phyloP scores from a whole-genome alignment of 2,888 invertebrate species.

The Agonum fuliginosum region DNA sequence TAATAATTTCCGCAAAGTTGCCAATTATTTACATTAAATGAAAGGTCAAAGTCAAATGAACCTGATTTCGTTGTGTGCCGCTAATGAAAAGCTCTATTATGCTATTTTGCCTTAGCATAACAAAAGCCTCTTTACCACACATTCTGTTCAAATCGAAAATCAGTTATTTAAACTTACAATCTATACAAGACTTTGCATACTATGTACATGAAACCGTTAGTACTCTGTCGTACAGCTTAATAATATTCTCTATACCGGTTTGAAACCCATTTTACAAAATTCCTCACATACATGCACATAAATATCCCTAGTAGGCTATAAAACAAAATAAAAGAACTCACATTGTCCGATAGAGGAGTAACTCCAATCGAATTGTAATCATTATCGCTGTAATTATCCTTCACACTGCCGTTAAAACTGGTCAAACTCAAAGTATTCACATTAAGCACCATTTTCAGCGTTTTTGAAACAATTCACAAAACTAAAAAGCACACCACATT shows the following conservation, averaged over 20 bases:
- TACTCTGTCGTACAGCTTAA: neutral
- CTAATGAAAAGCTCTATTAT: no score
- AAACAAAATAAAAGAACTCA: slow-evolving; percentile 63
- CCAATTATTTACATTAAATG: no score
- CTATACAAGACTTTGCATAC: neutral
- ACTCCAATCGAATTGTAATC: slow-evolving; percentile 64
- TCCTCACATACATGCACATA: neutral
- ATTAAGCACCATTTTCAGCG: slow-evolving; percentile 52
- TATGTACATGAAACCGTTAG: slow-evolving; percentile 20
- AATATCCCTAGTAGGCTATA: neutral
- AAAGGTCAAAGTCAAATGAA: no score
- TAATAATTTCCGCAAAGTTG: no score
- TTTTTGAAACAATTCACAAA: slow-evolving; percentile 18
- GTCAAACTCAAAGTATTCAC: slow-evolving; percentile 52
- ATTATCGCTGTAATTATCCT: slow-evolving; percentile 44
- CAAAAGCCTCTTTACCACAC: no score
- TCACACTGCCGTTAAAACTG: slow-evolving; percentile 51
- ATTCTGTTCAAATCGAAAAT: slow-evolving; percentile 4
- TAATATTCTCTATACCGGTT: slow-evolving; percentile 4
- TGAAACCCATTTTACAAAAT: slow-evolving; percentile 6
- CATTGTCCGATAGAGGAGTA: slow-evolving; percentile 68
- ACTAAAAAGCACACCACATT: slow-evolving; percentile 12
- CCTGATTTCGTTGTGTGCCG: no score
- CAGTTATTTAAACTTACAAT: slow-evolving; percentile 1
- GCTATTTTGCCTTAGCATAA: no score